phyloP scores from a whole-genome alignment of 53 echinoderm and acorn worm species.

The Crossaster papposus region DNA sequence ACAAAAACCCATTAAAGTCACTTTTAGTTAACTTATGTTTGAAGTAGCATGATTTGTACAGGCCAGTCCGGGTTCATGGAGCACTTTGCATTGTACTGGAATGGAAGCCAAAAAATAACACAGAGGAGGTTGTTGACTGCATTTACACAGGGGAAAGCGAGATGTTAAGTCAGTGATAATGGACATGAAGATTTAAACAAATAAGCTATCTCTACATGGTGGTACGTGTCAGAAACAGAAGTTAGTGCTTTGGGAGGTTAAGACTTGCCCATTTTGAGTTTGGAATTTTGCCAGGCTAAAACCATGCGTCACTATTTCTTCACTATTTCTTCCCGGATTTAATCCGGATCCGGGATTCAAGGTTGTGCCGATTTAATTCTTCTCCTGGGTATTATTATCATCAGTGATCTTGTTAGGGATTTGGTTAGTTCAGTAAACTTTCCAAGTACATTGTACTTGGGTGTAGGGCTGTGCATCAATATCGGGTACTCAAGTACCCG shows the following conservation, averaged over 20 bases:
- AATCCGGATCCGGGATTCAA: not conserved
- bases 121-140: constrained; percentile 31
- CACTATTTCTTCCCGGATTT: too few relatives aligned
- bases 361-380: not conserved
- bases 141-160: not conserved
- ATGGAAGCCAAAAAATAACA: not conserved
- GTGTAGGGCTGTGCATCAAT: too few relatives aligned
- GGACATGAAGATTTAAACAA: constrained; percentile 47
- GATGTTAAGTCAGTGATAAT: constrained; percentile 14
- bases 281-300: not conserved
- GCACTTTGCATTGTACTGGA: not conserved
- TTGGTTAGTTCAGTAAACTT: too few relatives aligned
- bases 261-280: not conserved
- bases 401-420: not conserved
- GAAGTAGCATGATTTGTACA: not conserved
- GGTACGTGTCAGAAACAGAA: not conserved
- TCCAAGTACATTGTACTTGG: too few relatives aligned
- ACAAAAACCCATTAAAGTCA: not conserved
- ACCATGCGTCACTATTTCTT: not conserved
- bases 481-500: too few relatives aligned
- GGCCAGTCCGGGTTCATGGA: not conserved
- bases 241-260: not conserved
- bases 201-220: not conserved
- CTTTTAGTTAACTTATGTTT: not conserved
- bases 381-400: not conserved